These are phyloP conservation scores for Pseudobourletiella spinata DNA, from an alignment of 1,140 invertebrate genomes.

Conservation along the genomic window DNA sequence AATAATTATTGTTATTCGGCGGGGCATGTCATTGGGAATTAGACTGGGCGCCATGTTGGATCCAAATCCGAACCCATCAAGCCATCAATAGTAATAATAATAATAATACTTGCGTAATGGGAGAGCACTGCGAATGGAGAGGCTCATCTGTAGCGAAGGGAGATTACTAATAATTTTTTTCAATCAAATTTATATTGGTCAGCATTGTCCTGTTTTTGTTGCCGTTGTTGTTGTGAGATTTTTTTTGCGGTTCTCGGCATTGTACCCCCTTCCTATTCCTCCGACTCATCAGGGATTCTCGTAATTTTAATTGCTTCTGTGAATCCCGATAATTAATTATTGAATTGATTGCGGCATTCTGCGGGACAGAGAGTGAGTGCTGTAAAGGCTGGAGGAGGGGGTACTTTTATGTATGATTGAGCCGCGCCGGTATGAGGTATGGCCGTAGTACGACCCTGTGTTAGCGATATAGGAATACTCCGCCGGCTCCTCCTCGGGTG, in stretches of 20 bases:
- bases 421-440: too few relatives aligned
- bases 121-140: too few relatives aligned
- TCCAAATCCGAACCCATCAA: too few relatives aligned
- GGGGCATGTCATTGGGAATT: too few relatives aligned
- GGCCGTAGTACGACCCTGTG: too few relatives aligned
- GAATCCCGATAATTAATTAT: constrained; percentile 31
- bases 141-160: too few relatives aligned
- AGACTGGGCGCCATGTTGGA: too few relatives aligned
- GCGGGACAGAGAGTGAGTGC: neutral
- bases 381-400: neutral
- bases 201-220: neutral
- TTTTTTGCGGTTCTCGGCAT: neutral
- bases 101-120: too few relatives aligned
- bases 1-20: too few relatives aligned
- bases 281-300: constrained; percentile 29
- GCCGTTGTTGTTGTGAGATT: neutral
- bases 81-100: too few relatives aligned
- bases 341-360: constrained; percentile 26
- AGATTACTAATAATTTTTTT: neutral
- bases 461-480: too few relatives aligned
- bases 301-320: constrained; percentile 34
- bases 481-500: too few relatives aligned
- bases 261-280: constrained; percentile 2
- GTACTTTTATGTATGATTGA: neutral
- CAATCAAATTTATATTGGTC: neutral